Evolutionary conservation across 2,888 invertebrate species (phyloP).

Genomic region (Epistrophe eligans): DNA sequence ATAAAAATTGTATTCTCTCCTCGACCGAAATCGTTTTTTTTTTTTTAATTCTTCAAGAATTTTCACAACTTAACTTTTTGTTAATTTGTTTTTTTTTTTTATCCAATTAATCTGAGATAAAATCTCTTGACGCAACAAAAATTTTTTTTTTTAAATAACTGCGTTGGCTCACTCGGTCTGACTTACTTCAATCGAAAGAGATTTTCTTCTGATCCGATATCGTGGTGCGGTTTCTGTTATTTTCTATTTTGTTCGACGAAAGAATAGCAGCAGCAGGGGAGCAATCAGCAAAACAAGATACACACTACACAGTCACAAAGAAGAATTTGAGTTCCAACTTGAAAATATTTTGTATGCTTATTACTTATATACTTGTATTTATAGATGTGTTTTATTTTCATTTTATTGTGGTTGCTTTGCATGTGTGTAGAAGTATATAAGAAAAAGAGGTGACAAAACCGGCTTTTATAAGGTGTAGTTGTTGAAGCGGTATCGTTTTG

Average conservation of each 20-base stretch:
- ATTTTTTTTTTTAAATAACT: constrained; percentile 25
- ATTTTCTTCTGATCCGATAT: constrained; percentile 69
- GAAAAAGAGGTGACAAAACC: constrained; percentile 42
- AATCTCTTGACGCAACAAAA: constrained; percentile 52
- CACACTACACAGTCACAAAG: not conserved
- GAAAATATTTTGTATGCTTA: constrained; percentile 6
- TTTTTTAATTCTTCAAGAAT: constrained; percentile 14
- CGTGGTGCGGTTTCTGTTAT: constrained; percentile 69
- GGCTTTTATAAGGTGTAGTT: constrained; percentile 31
- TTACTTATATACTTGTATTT: not conserved
- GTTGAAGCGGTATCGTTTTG: not conserved
- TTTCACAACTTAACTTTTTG: not conserved
- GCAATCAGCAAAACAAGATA: constrained; percentile 23
- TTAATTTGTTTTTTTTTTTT: not conserved
- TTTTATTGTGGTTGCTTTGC: not conserved
- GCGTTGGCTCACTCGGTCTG: constrained; percentile 14
- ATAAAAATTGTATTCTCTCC: constrained; percentile 54
- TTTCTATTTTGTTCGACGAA: constrained; percentile 73
- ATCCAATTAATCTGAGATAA: constrained; percentile 37
- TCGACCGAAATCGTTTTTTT: constrained; percentile 40
- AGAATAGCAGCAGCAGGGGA: constrained; percentile 22
- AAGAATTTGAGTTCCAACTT: constrained; percentile 29
- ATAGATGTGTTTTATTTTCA: not conserved
- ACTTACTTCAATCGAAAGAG: constrained; percentile 63
- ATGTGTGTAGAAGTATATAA: constrained; percentile 14